Conservation (phyloP, 2,797 vertebrate species). For the Myotis myotis region DNA sequence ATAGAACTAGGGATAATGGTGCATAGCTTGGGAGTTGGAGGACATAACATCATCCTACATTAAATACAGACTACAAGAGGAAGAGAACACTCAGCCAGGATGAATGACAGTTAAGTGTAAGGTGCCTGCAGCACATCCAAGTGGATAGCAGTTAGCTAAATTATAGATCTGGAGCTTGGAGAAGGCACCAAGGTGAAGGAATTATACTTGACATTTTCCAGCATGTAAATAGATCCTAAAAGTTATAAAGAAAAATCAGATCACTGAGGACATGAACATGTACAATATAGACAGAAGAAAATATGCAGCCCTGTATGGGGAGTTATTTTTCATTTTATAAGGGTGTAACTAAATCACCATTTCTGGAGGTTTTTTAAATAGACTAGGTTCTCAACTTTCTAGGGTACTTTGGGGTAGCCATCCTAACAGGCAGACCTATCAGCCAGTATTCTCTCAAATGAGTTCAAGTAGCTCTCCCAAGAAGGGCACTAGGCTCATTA, state of each 20-base stretch:
- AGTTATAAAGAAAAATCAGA: not conserved
- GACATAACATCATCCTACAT: accelerated
- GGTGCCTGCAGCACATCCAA: not conserved
- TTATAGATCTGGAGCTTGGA: not conserved
- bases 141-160: not conserved
- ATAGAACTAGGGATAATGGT: not conserved
- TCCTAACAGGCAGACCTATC: not conserved
- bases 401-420: not conserved
- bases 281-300: conserved; percentile 4
- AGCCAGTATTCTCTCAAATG: not conserved
- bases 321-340: not conserved
- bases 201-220: conserved; percentile 39
- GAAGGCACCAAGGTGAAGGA: not conserved
- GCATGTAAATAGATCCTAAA: not conserved
- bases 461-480: conserved; percentile 14
- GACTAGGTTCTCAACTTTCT: not conserved
- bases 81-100: not conserved
- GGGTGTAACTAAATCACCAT: not conserved
- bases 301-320: not conserved
- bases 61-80: not conserved
- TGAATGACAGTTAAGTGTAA: not conserved
- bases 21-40: not conserved
- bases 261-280: not conserved
- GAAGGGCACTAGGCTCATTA: not conserved
- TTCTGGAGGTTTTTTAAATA: not conserved